Percentiles rank a stretch among this genome's conserved stretches.
Conservation (phyloP, 2,888 invertebrate species). For the Cactoblastis cactorum region DNA sequence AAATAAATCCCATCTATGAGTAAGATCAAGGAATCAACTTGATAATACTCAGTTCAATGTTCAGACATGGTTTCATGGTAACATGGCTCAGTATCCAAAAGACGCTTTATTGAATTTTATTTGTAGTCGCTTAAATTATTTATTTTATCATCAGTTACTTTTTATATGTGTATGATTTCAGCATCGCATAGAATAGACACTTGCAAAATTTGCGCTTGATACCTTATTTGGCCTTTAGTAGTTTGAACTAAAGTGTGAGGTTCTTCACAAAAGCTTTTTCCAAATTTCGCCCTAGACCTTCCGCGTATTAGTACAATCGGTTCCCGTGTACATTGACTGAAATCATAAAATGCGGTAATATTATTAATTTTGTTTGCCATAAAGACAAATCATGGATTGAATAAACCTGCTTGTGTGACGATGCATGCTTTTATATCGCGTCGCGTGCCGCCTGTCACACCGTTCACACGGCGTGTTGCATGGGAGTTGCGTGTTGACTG, state of each 20-base stretch:
- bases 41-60: background rate
- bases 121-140: constrained; percentile 62
- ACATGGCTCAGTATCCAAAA: constrained; percentile 36
- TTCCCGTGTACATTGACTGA: constrained; percentile 44
- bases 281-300: constrained; percentile 67
- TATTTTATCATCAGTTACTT: constrained; percentile 49
- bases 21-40: background rate
- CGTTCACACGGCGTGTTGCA: constrained; percentile 42
- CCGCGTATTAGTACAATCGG: constrained; percentile 64
- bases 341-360: constrained; percentile 35
- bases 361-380: constrained; percentile 60
- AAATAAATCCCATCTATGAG: background rate
- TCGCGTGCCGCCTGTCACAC: constrained; percentile 14
- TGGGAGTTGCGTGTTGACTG: constrained; percentile 59
- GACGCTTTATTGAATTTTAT: constrained; percentile 57
- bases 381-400: constrained; percentile 21
- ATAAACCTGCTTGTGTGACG: constrained; percentile 50
- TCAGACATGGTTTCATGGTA: constrained; percentile 13
- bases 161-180: constrained; percentile 68
- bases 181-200: constrained; percentile 62
- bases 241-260: constrained; percentile 49
- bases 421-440: constrained; percentile 44
- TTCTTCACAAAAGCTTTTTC: constrained; percentile 50
- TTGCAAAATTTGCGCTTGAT: constrained; percentile 60
- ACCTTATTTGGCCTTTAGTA: constrained; percentile 60